phyloP scores from a whole-genome alignment of 37 sponge, comb jelly and placozoan species.

The Aplysina aerophoba region DNA sequence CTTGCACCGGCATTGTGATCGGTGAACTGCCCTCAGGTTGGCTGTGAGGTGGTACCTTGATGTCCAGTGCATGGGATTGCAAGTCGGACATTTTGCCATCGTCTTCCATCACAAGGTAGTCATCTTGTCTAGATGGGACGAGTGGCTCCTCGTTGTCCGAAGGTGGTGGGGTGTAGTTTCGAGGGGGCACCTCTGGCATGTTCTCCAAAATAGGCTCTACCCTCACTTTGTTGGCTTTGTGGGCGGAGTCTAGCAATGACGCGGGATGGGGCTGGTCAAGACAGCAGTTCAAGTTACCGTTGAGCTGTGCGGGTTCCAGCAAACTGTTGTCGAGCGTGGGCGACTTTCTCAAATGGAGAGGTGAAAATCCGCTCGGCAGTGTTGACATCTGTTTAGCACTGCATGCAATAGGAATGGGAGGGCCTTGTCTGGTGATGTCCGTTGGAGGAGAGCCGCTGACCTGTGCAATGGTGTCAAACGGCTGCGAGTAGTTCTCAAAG shows the following conservation, averaged over 20 bases:
- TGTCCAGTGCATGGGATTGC: too few relatives aligned
- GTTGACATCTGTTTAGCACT: neutral
- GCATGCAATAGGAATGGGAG: neutral
- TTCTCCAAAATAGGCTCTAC: neutral
- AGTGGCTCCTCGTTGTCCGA: neutral
- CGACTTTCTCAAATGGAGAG: neutral
- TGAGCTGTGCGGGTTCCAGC: neutral
- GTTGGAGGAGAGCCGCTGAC: too few relatives aligned
- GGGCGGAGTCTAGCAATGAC: neutral
- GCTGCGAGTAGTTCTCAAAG: constrained; percentile 15
- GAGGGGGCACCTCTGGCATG: constrained; percentile 25
- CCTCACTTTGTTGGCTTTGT: neutral
- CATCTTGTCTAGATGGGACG: neutral
- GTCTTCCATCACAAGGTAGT: neutral
- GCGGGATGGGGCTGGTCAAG: neutral
- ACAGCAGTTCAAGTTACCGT: constrained; percentile 2
- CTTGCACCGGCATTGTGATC: too few relatives aligned
- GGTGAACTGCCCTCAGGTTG: too few relatives aligned
- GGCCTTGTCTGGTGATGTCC: too few relatives aligned
- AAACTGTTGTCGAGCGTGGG: neutral
- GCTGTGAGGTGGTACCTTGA: too few relatives aligned
- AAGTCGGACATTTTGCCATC: too few relatives aligned
- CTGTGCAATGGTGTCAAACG: constrained; percentile 8
- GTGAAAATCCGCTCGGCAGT: constrained; percentile 14
- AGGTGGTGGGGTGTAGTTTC: constrained; percentile 7